Evolutionary conservation across 2,888 invertebrate species (phyloP), one percentile per base, ranked within the genome.

Genomic region (Antheraea yamamai): DNA sequence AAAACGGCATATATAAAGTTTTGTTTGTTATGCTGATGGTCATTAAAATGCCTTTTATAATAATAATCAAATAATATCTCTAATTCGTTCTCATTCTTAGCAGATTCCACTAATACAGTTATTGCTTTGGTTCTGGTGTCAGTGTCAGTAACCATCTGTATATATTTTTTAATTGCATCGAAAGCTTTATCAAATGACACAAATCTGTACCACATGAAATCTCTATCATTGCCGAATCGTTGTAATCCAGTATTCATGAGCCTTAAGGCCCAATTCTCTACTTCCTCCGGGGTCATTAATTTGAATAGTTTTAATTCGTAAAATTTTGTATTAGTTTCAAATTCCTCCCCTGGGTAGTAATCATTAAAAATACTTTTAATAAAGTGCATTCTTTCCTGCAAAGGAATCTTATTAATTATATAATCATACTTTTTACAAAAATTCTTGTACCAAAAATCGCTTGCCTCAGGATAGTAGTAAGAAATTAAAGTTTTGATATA

Each of bases 21-120:
- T 39, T 84, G 80, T 81, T 87, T 91, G 2, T 73, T 64, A 30
- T 76, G 74, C 52, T 55, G 77, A 39, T 52, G 77, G 81, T 91
- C 92, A 78, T 91, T 91, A 0, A 84, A 79, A 81, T 91, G 90
- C 76, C 88, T 86, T 0, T 88, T 83, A 75, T 86, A 85, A 79
- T 85, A 92, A 81, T 92, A 87, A n/a, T 80, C 81, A 7, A 91
- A 80, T 12, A 91, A 76, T 30, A 75, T 82, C 75, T 82, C 81
- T 23, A 91, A 75, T 3, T 92, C 86, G 4, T 78, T 73, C 73
- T 88, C 82, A 72, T 77, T 88, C 80, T 83, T 85, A 18, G 86
- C 85, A 3, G 86, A 81, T 52, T 86, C 77, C 14, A 87, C 77
- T 70, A 92, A 82, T 74, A 84, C 74, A 6, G 82, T 75, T 4